Evolutionary conservation across 2,113 vertebrate genomes (phyloP).

Genomic region (Peromyscus leucopus): DNA sequence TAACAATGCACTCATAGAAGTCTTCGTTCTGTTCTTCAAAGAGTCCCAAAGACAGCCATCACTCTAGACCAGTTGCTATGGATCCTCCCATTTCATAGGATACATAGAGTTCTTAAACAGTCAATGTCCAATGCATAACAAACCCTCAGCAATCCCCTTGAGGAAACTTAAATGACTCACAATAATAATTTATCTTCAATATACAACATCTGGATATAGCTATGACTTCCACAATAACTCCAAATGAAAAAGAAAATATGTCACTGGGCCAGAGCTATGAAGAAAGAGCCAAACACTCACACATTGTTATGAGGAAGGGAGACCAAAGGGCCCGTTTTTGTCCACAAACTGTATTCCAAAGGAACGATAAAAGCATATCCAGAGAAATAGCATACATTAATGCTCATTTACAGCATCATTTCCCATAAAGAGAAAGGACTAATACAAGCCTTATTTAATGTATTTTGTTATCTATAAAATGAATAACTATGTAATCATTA

Average conservation of each 20-base stretch:
- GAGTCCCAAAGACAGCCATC: slow-evolving; percentile 45
- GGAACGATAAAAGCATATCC: slow-evolving; percentile 17
- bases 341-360: neutral
- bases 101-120: slow-evolving; percentile 43
- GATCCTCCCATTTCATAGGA: slow-evolving; percentile 20
- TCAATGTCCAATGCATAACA: slow-evolving; percentile 60
- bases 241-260: slow-evolving; percentile 46
- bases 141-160: slow-evolving; percentile 26
- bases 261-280: neutral
- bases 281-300: slow-evolving; percentile 11
- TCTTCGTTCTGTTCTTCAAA: slow-evolving; percentile 59
- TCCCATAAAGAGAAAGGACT: slow-evolving; percentile 35
- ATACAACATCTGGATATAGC: neutral
- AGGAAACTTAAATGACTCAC: slow-evolving; percentile 40
- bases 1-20: slow-evolving; percentile 64
- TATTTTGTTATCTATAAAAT: slow-evolving; percentile 44
- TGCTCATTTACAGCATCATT: slow-evolving; percentile 17
- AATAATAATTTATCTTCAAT: slow-evolving; percentile 40
- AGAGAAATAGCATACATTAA: neutral
- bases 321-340: neutral
- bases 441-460: neutral
- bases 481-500: slow-evolving; percentile 37
- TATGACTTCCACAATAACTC: slow-evolving; percentile 9
- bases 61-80: slow-evolving; percentile 19
- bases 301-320: neutral